Conservation (phyloP, 2,113 vertebrate genomes). For the Passerina amoena region DNA sequence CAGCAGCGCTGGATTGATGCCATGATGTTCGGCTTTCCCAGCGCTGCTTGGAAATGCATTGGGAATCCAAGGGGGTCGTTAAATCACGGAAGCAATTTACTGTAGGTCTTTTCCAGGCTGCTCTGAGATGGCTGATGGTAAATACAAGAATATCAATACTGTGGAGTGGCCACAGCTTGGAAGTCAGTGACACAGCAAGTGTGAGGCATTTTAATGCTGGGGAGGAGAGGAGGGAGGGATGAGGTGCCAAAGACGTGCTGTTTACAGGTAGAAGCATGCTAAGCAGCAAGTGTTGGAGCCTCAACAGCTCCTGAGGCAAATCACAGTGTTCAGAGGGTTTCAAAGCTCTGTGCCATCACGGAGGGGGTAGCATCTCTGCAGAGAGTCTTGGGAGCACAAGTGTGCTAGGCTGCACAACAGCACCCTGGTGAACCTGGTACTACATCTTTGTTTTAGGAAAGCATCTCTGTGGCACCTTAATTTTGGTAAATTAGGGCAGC, state of each 20-base stretch:
- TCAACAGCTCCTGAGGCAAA: background rate
- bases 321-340: background rate
- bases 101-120: background rate
- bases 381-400: background rate
- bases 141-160: background rate
- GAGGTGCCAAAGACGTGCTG: accelerated
- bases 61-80: background rate
- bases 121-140: background rate
- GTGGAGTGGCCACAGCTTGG: background rate
- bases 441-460: background rate
- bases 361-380: background rate
- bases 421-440: background rate
- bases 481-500: background rate
- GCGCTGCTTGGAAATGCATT: background rate
- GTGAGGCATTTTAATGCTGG: background rate
- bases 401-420: background rate
- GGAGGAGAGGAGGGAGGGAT: background rate
- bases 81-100: background rate
- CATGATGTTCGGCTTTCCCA: background rate
- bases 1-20: accelerated
- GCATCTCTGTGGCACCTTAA: background rate
- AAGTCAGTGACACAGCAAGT: background rate
- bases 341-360: background rate
- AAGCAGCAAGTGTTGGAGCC: accelerated
- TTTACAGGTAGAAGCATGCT: background rate